Conservation (phyloP, 2,113 vertebrate species). For the Bubo bubo region DNA sequence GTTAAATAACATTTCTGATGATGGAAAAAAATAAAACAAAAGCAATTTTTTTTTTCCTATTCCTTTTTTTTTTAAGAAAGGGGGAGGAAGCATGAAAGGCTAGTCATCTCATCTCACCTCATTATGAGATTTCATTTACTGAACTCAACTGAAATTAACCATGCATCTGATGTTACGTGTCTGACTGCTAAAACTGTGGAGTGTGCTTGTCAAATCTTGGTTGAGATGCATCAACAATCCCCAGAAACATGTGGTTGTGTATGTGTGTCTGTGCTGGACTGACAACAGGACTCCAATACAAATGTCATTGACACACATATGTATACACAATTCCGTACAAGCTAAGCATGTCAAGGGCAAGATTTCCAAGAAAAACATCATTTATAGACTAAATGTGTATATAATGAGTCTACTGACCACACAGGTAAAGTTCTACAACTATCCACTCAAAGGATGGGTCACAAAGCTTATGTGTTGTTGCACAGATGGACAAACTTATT, state of each 20-base stretch:
- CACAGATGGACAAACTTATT: fast-evolving
- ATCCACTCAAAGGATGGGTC: not conserved
- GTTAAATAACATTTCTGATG: not conserved
- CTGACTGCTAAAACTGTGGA: not conserved
- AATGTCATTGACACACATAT: not conserved
- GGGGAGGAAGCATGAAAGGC: fast-evolving
- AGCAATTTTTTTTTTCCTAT: too few relatives aligned
- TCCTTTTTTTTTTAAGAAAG: not conserved
- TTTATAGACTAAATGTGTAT: not conserved
- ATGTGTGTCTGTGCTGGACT: not conserved
- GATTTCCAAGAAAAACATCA: not conserved
- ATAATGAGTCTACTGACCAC: not conserved
- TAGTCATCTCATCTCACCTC: not conserved
- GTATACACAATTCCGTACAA: not conserved
- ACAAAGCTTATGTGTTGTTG: not conserved
- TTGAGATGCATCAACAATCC: not conserved
- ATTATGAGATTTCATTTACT: not conserved
- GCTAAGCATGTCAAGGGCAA: not conserved
- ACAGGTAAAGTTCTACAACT: not conserved
- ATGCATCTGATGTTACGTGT: not conserved
- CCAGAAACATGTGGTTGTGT: fast-evolving
- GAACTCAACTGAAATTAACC: not conserved
- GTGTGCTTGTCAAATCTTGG: not conserved
- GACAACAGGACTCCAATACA: not conserved
- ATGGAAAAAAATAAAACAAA: not conserved